phyloP scores from a whole-genome alignment of 1,140 invertebrate genomes.

The Lethocerus indicus region DNA sequence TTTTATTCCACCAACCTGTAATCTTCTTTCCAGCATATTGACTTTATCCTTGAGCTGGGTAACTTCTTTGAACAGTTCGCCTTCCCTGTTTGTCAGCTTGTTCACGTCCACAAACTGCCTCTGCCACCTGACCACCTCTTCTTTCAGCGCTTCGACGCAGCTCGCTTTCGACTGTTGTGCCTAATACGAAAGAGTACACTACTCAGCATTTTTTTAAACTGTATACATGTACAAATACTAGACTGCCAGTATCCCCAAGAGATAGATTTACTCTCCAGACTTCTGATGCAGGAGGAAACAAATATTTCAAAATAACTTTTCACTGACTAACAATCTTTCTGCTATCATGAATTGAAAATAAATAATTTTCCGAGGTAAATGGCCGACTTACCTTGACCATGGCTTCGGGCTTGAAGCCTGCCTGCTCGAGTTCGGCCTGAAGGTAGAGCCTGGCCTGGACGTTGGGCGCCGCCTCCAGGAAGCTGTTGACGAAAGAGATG shows the following conservation, averaged over 20 bases:
- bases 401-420: conserved; percentile 52
- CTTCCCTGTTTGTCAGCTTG: conserved; percentile 33
- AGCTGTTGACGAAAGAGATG: conserved; percentile 67
- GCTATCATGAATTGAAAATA: no score
- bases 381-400: conserved; percentile 47
- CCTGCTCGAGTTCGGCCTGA: conserved; percentile 74
- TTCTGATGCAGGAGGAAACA: no score
- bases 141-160: conserved; percentile 29
- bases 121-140: conserved; percentile 51
- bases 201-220: no score
- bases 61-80: conserved; percentile 36
- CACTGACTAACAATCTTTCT: no score
- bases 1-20: conserved; percentile 37
- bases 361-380: no score
- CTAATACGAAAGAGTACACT: no score
- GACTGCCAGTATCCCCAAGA: no score
- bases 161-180: conserved; percentile 33
- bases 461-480: conserved; percentile 53
- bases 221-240: background rate
- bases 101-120: conserved; percentile 54
- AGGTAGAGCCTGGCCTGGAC: conserved; percentile 68
- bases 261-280: no score
- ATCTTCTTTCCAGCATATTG: conserved; percentile 43
- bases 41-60: conserved; percentile 39
- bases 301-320: no score